Conservation (phyloP, 2,888 invertebrate species). For the Scaptomyza cyrtandrae region DNA sequence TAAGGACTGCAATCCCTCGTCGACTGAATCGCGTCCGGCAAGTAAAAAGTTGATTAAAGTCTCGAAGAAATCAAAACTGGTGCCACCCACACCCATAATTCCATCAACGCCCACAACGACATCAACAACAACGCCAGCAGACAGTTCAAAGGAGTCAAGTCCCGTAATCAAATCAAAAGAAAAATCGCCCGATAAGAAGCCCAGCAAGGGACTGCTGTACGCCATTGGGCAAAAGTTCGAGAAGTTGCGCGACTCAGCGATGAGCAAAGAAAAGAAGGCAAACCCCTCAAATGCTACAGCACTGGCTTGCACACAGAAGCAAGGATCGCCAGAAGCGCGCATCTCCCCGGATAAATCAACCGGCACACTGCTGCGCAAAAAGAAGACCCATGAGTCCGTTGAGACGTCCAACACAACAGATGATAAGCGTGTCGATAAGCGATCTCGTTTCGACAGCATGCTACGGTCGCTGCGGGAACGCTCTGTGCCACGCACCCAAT, state of each 20-base stretch:
- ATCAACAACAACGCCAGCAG: conserved; percentile 57
- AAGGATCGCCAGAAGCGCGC: conserved; percentile 68
- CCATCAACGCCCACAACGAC: conserved; percentile 72
- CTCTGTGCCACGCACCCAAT: conserved; percentile 87
- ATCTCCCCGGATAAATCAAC: conserved; percentile 57
- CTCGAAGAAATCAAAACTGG: conserved; percentile 79
- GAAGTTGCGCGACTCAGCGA: conserved; percentile 87
- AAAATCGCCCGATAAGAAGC: conserved; percentile 87
- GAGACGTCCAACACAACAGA: conserved; percentile 36
- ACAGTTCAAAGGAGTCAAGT: conserved; percentile 82
- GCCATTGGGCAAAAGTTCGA: conserved; percentile 91
- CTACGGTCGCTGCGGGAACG: conserved; percentile 88
- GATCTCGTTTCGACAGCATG: conserved; percentile 86
- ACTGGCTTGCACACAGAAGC: conserved; percentile 68
- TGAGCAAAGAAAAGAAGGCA: conserved; percentile 83
- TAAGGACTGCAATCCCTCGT: conserved; percentile 60
- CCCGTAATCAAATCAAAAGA: conserved; percentile 74
- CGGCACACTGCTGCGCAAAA: conserved; percentile 85
- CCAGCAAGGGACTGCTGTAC: conserved; percentile 88
- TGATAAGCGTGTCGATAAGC: conserved; percentile 78
- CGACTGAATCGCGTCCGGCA: conserved; percentile 66
- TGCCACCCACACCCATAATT: conserved; percentile 74
- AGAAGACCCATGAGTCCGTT: conserved; percentile 68
- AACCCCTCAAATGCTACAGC: conserved; percentile 47
- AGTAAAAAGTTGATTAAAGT: conserved; percentile 75